phyloP scores from a whole-genome alignment of 1,140 invertebrate genomes.

The Sinonovacula constricta region DNA sequence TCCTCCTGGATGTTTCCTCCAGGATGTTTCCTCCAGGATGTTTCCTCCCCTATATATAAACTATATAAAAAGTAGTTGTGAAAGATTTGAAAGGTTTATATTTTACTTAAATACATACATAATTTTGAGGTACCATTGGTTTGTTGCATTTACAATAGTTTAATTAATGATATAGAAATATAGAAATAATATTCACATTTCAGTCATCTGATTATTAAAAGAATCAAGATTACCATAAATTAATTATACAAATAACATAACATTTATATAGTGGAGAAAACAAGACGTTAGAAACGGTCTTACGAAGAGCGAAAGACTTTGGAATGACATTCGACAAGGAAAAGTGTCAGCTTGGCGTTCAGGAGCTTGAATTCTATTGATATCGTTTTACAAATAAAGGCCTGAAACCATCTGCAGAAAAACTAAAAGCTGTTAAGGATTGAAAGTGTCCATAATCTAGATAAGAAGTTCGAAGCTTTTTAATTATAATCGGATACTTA shows the following conservation, averaged over 20 bases:
- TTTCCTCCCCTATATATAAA: too few relatives aligned
- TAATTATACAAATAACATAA: too few relatives aligned
- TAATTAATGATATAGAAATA: constrained; percentile 39
- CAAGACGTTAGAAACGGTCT: constrained; percentile 49
- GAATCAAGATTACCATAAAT: too few relatives aligned
- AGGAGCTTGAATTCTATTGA: constrained; percentile 56
- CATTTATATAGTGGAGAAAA: too few relatives aligned
- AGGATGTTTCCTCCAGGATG: too few relatives aligned
- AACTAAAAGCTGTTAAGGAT: constrained; percentile 58
- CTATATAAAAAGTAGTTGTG: too few relatives aligned
- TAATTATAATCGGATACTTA: constrained; percentile 61
- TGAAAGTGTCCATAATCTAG: constrained; percentile 52
- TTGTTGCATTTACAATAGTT: neutral
- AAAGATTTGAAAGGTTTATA: too few relatives aligned
- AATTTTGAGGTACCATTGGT: neutral
- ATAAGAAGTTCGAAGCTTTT: constrained; percentile 57
- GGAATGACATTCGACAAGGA: constrained; percentile 57
- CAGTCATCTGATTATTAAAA: constrained; percentile 56
- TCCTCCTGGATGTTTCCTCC: too few relatives aligned
- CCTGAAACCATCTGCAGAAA: constrained; percentile 54
- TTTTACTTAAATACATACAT: too few relatives aligned
- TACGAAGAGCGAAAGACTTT: constrained; percentile 47
- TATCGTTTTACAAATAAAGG: constrained; percentile 53
- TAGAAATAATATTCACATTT: constrained; percentile 24
- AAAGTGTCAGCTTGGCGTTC: constrained; percentile 55